Evolutionary conservation across 2,113 vertebrate species (phyloP), one percentile per base, ranked within the genome.

Genomic region (Nyctibius bracteatus): DNA sequence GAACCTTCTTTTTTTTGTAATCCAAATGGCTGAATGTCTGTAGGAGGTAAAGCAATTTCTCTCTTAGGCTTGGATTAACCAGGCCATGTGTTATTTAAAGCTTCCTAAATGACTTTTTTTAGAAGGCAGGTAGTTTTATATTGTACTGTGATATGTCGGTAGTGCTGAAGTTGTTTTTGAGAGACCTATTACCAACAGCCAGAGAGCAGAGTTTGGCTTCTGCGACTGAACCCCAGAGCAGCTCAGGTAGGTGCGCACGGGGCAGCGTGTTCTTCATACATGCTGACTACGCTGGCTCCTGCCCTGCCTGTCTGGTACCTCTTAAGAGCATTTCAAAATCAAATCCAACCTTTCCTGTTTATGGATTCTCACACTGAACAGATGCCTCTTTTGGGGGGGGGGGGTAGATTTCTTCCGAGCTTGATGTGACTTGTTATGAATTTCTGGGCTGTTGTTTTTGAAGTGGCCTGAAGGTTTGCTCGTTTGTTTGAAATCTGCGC

Each of bases 61-160:
- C 24, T 57, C 43, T 66, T 51, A 46, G 70, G n/a, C 30, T 33
- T 41, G 39, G 57, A 17, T 70, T 81, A 65, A n/a, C 43, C 37
- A 59, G 39, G n/a, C 51, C 31, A 13, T 2, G 25, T 52, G 49
- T 71, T 58, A 59, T 9, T 71, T 78, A 46, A 4, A 65, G 24
- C 16, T 14, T 65, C 58, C 28, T 65, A 25, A 41, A 46, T 30
- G 7, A 31, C 57, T 30, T 37, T 13, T 49, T 81, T 57, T 22
- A 21, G 41, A 44, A 10, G 13, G 28, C 63, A n/a, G 57, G 37
- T 71, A n/a, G 37, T 27, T 81, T 35, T 39, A 10, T 14, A 27
- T 15, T 22, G n/a, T 28, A 30, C 5, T 44, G 43, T 0, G 0
- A 9, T 14, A 7, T 7, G 30, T 33, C 51, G 51, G 17, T 31